Conservation (phyloP, 1,140 invertebrate genomes). For the Procambarus virginalis region DNA sequence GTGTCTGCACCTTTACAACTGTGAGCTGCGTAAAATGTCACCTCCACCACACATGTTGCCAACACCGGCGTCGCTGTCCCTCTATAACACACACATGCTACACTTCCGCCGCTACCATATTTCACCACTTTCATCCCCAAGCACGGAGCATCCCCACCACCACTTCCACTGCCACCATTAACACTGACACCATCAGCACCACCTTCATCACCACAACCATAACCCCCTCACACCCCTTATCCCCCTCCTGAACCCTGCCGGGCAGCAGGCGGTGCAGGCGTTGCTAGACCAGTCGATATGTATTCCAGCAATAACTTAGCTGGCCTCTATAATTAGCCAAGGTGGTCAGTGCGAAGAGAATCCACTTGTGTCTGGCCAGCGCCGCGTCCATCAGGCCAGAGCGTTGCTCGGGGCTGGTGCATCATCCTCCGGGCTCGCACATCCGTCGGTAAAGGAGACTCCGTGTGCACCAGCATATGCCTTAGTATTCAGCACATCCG, state of each 20-base stretch:
- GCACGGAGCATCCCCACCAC: neutral
- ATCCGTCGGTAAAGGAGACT: too few species aligned
- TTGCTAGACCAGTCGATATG: neutral
- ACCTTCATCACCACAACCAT: neutral
- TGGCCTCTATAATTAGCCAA: neutral
- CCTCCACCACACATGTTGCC: neutral
- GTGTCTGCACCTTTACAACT: too few species aligned
- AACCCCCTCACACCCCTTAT: neutral
- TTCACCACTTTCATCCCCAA: neutral
- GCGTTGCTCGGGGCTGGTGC: too few species aligned
- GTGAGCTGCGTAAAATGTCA: neutral
- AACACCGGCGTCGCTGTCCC: neutral
- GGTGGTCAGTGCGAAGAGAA: neutral
- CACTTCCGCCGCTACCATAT: neutral
- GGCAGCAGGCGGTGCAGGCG: neutral
- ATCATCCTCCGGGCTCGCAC: too few species aligned
- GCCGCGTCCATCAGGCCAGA: too few species aligned
- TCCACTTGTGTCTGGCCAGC: neutral
- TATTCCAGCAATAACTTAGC: constrained; percentile 10
- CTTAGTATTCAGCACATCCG: too few species aligned
- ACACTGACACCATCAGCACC: neutral
- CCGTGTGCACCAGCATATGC: too few species aligned
- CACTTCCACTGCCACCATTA: neutral
- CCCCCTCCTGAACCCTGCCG: neutral
- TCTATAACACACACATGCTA: too few species aligned